Base-by-base conservation (phyloP, 2,888 invertebrate genomes). In the Stenodera caucasica region DNA sequence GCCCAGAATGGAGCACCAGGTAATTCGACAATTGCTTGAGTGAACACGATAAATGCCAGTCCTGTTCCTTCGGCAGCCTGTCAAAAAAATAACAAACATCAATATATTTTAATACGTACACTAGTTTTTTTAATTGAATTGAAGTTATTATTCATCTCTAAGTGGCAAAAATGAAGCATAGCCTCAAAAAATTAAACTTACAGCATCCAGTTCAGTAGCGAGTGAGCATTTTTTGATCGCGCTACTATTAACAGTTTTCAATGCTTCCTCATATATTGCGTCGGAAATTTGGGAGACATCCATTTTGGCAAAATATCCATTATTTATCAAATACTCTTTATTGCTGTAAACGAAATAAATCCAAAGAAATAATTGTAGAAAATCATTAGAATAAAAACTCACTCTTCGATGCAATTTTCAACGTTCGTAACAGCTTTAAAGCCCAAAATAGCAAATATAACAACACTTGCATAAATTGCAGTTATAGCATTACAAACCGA, bases 1-100 rank as follows among this genome's bases (percentile, higher is more conserved):
- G 96, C 92, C 97, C 97, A 97, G 82, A 97, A 94, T 12, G 96
- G 96, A 0, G 96, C 92, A 2, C 92, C 92, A 0, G 96, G 96
- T 70, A 97, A 84, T 81, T 96, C 93, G 30, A 96, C 91, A 74
- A 97, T 96, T 6, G 96, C 97, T 79, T 97, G 94, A 0, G 97
- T 96, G 82, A 97, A 96, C n/a, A 97, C 94, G 66, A 97, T 96
- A 81, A 97, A 97, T 0, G 96, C 97, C 52, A 97, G 82, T 1
- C 97, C 97, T 1, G 96, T 97, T 52, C 97, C 97, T 82, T 96
- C 95, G 30, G 96, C 96, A 23, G 96, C 96, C 94, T 95, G 2
- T 8, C n/a, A 40, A 40, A 7, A 78, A 9, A 81, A 79, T 23
- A 49, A 61, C 37, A 50, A 30, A 49, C n/a, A n/a, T n/a, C n/a